phyloP scores from a whole-genome alignment of 2,113 vertebrate genomes.

The Andinoacara biseriatus region DNA sequence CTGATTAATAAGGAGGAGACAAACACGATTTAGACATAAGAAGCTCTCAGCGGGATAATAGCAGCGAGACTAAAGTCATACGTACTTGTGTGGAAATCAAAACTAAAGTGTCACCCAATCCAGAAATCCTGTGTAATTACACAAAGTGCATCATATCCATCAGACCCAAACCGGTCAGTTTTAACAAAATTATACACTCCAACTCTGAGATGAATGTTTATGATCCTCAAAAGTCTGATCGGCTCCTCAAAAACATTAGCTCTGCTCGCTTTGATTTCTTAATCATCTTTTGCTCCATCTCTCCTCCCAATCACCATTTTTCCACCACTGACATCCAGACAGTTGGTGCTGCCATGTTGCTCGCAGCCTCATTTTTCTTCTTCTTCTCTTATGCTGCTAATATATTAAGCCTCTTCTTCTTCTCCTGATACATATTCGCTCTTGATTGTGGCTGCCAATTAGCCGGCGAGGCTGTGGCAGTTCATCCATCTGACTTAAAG shows the following conservation, averaged over 20 bases:
- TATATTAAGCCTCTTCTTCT: conserved; percentile 53
- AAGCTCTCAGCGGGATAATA: not conserved
- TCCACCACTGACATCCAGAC: conserved; percentile 47
- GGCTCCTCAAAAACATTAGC: conserved; percentile 32
- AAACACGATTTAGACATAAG: conserved; percentile 6
- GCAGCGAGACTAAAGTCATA: not conserved
- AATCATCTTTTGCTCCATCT: conserved; percentile 26
- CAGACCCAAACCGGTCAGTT: not conserved
- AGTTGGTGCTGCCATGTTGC: conserved; percentile 57
- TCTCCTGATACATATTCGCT: conserved; percentile 68
- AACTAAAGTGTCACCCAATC: not conserved
- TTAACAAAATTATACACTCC: not conserved
- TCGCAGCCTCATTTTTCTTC: conserved; percentile 58
- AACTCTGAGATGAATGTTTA: not conserved
- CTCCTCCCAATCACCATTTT: conserved; percentile 46
- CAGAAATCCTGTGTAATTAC: not conserved
- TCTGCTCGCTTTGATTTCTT: conserved; percentile 12
- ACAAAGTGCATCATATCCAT: conserved; percentile 4
- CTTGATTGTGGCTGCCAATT: conserved; percentile 74
- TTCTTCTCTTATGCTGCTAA: conserved; percentile 53
- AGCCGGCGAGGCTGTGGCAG: conserved; percentile 56
- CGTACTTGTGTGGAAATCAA: not conserved
- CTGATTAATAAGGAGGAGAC: conserved; percentile 5
- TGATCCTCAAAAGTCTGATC: conserved; percentile 17
- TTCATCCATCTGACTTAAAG: conserved; percentile 81